Conservation (phyloP, 2,888 invertebrate genomes). For the Onchidella celtica region DNA sequence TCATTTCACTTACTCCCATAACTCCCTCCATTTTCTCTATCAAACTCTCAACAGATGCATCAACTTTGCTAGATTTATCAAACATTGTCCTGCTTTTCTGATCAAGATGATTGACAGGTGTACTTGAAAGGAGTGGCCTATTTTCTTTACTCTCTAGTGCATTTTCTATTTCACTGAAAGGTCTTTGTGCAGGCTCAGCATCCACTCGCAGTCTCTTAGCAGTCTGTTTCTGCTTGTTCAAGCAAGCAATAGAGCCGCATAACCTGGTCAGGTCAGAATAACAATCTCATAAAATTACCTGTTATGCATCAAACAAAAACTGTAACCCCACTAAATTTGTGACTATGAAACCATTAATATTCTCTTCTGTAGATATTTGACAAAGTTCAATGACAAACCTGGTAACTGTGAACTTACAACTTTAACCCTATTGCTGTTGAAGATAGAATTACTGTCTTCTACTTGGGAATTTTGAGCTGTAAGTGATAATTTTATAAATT, state of each 20-base stretch:
- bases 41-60: constrained; percentile 66
- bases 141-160: constrained; percentile 37
- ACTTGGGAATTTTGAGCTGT: no score
- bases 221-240: constrained; percentile 37
- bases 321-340: no score
- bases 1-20: constrained; percentile 70
- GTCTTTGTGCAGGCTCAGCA: background rate
- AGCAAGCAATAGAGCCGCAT: constrained; percentile 32
- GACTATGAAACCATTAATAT: no score
- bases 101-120: background rate
- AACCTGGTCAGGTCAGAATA: constrained; percentile 31
- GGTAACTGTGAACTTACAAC: no score
- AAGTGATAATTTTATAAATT: no score
- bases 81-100: background rate
- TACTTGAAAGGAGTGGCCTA: background rate
- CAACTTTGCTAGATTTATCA: constrained; percentile 31
- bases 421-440: no score
- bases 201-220: background rate
- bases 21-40: constrained; percentile 74
- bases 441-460: no score
- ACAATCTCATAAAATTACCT: no score
- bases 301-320: no score
- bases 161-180: background rate
- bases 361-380: no score
- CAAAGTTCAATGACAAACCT: no score